Evolutionary conservation across 2,797 vertebrate species (phyloP), one percentile per base, ranked within the genome.

Genomic region (Channallabes apus): DNA sequence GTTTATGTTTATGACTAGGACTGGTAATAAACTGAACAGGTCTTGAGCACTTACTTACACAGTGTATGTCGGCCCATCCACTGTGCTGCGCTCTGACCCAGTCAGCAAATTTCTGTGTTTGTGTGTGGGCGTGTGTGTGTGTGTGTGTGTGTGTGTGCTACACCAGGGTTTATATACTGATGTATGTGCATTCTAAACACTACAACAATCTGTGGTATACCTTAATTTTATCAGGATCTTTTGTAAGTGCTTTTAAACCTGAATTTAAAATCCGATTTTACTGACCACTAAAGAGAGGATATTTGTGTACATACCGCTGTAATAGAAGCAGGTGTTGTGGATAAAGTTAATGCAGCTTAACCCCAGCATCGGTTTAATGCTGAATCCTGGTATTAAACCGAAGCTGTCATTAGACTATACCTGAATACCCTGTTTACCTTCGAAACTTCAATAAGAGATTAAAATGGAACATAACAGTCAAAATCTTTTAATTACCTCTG

Each of bases 101-200:
- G 92, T 95, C 95, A 95, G 94, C 94, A 94, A 93, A 89, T 94
- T 94, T 94, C 92, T 90, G 89, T 86, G 88, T 90, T 90, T 91
- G 89, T 87, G 91, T 92, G 87, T 90, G n/a, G n/a, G n/a, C n/a
- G 20, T 73, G 71, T 54, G 46, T 15, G 71, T n/a, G 75, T 65
- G 46, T 80, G 29, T 69, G 35, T 69, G n/a, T 35, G 69, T 72
- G 41, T 32, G 73, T 5, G 83, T 72, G 58, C 77, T 35, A 54
- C 38, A 83, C 65, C 71, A 41, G 46, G n/a, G 68, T 54, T 76
- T 17, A 65, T 59, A 88, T 32, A 91, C 91, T 91, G 90, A 93
- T 92, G 92, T 93, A 93, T 91, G 91, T 87, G 81, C 72, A 12
- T 68, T 87, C 86, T 88, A 89, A 91, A 87, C 41, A 90, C 85